Conservation (phyloP, 2,797 vertebrate species). For the Neosilurus hyrtlii region DNA sequence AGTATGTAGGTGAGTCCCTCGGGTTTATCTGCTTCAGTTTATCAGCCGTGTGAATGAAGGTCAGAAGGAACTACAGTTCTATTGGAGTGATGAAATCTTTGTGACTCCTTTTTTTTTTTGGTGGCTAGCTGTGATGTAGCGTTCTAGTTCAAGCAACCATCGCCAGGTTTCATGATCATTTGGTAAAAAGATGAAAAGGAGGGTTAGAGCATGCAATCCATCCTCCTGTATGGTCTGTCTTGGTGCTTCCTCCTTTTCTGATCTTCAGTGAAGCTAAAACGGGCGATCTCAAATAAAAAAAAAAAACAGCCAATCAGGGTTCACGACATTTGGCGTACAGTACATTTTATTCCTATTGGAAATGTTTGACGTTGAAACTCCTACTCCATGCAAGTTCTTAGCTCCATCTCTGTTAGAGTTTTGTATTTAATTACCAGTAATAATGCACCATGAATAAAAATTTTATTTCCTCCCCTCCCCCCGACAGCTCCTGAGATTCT, state of each 20-base stretch:
- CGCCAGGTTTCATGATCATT: not conserved
- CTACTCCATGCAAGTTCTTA: not conserved
- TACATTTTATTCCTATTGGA: not conserved
- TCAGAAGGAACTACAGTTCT: slow-evolving; percentile 1
- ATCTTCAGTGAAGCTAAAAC: no score
- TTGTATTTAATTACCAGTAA: not conserved
- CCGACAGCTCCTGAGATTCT: slow-evolving; percentile 80
- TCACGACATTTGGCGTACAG: not conserved
- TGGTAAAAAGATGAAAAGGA: not conserved
- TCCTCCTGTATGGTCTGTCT: not conserved
- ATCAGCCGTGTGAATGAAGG: not conserved
- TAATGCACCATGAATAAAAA: slow-evolving; percentile 38
- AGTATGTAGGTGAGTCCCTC: slow-evolving; percentile 80
- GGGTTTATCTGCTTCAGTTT: not conserved
- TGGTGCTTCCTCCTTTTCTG: not conserved
- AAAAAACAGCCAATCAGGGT: not conserved
- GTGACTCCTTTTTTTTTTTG: not conserved
- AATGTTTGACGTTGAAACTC: not conserved
- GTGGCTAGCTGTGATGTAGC: not conserved
- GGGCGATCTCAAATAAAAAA: not conserved
- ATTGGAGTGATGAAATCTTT: no score
- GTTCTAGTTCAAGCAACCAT: not conserved
- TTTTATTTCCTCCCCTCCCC: not conserved
- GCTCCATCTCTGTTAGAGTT: not conserved
- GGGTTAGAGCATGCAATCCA: not conserved